Evolutionary conservation across 2,888 invertebrate genomes (phyloP).

Genomic region (Odontocolon sp.): DNA sequence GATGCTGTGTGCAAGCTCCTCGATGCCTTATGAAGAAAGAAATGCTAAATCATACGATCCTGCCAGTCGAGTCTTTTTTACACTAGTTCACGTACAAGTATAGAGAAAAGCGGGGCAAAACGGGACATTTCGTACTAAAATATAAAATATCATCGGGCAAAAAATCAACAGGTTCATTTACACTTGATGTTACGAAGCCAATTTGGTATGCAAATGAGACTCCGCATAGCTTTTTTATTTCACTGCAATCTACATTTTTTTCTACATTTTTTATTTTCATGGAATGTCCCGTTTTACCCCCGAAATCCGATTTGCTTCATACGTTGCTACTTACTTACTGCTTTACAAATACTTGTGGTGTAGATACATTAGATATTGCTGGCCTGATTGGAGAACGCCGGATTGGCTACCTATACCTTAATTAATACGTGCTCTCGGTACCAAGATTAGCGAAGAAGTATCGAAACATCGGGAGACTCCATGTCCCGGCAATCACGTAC

Average conservation of each 20-base stretch:
- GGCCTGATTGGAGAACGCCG: background rate
- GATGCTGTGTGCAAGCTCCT: background rate
- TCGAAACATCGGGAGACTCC: constrained; percentile 47
- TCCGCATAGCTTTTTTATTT: too few relatives aligned
- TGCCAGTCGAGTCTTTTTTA: background rate
- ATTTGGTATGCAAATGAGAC: too few relatives aligned
- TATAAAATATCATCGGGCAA: too few relatives aligned
- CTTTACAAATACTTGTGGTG: too few relatives aligned
- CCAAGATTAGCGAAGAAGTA: constrained; percentile 20
- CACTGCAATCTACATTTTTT: too few relatives aligned
- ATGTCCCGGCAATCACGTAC: constrained; percentile 43
- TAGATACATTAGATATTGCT: background rate
- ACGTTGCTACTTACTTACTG: background rate
- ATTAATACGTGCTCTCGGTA: constrained; percentile 46
- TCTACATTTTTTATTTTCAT: too few relatives aligned
- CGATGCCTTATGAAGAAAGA: constrained; percentile 13
- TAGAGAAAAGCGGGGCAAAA: background rate
- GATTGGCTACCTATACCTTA: constrained; percentile 22
- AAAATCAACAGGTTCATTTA: too few relatives aligned
- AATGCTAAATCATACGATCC: constrained; percentile 4
- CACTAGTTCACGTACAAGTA: background rate
- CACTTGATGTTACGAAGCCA: too few relatives aligned
- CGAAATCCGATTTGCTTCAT: too few relatives aligned
- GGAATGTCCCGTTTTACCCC: too few relatives aligned
- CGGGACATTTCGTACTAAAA: too few relatives aligned